Percentiles rank a stretch among this genome's conserved stretches.
These are phyloP conservation scores for Nettapus auritus DNA, from an alignment of 2,113 vertebrate species.

Conservation along the genomic window DNA sequence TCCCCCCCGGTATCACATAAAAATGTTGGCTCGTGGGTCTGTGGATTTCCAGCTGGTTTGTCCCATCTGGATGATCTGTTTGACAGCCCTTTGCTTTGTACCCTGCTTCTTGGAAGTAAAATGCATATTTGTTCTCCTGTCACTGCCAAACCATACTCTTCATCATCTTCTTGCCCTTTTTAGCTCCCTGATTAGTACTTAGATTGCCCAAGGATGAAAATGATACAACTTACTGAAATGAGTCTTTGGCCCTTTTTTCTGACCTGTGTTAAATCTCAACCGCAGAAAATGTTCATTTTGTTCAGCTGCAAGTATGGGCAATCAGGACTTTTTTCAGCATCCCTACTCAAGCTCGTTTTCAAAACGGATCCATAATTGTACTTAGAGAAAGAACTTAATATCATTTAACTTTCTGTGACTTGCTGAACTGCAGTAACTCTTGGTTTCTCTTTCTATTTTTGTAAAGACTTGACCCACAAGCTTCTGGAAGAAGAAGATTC, in stretches of 20 bases:
- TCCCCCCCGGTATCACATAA: neutral
- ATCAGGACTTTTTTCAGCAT: neutral
- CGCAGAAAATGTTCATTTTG: neutral
- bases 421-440: neutral
- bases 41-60: neutral
- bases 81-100: neutral
- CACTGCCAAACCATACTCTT: neutral
- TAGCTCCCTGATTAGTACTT: neutral
- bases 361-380: neutral
- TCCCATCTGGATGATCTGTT: neutral
- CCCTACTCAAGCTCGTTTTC: neutral
- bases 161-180: neutral
- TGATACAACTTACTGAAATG: neutral
- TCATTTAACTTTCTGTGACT: neutral
- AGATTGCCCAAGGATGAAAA: neutral
- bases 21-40: neutral
- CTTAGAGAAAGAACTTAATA: neutral
- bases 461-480: neutral
- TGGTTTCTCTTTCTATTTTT: neutral
- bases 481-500: neutral
- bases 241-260: neutral
- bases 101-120: neutral
- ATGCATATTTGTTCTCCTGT: neutral
- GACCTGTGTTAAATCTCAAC: neutral
- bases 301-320: neutral